phyloP scores from a whole-genome alignment of 1,140 invertebrate genomes.

The Cotesia chilonis region DNA sequence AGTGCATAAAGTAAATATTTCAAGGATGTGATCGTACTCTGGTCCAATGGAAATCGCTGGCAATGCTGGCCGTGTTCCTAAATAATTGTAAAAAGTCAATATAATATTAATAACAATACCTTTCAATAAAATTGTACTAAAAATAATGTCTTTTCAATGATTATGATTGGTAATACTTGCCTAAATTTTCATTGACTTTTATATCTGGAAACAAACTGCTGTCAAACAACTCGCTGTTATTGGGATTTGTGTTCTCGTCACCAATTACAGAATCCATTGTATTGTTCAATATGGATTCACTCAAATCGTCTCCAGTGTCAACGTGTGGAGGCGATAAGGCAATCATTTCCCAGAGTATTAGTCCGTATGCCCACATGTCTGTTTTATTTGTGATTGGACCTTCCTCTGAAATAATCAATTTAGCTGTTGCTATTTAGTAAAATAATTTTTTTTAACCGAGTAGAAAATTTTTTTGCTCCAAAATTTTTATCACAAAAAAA shows the following conservation, averaged over 20 bases:
- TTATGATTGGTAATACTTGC: constrained; percentile 1
- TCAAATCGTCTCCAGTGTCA: constrained; percentile 49
- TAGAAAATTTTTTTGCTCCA: too few relatives aligned
- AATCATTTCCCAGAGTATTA: constrained; percentile 85
- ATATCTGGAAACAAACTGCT: constrained; percentile 31
- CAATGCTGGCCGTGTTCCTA: constrained; percentile 74
- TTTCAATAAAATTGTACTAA: background rate
- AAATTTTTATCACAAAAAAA: too few relatives aligned
- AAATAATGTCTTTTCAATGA: constrained; percentile 13
- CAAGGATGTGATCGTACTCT: constrained; percentile 72
- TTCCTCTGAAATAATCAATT: constrained; percentile 47
- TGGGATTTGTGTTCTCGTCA: constrained; percentile 45
- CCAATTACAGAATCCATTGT: constrained; percentile 30
- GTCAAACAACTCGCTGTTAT: constrained; percentile 37
- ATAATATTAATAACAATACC: too few relatives aligned
- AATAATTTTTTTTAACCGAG: too few relatives aligned
- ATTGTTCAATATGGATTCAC: constrained; percentile 52
- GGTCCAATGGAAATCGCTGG: constrained; percentile 71
- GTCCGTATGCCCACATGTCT: constrained; percentile 83
- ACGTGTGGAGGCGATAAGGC: constrained; percentile 74
- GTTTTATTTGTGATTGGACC: constrained; percentile 73
- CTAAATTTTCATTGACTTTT: constrained; percentile 30
- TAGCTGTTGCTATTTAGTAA: too few relatives aligned
- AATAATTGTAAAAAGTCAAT: constrained; percentile 36
- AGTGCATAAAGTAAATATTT: constrained; percentile 78